Evolutionary conservation across 2,888 invertebrate genomes (phyloP), one percentile per base, ranked within the genome.

Genomic region (Gastracanthus pulcherrimus): DNA sequence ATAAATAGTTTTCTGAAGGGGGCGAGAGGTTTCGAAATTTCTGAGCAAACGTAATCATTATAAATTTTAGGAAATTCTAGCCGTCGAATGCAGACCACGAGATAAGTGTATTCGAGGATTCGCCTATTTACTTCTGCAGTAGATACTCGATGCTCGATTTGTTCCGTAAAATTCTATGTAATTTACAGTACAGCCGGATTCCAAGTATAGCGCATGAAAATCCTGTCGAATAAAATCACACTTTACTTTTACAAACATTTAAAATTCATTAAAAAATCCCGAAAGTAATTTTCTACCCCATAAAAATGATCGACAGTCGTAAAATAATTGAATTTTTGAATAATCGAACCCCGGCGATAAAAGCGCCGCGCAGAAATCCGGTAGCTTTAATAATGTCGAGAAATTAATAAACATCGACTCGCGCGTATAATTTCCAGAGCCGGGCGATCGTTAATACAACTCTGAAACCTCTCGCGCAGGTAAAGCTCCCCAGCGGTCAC

Each of bases 371-470:
- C 29, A 26, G 58, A 29, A 72, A 29, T 72, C 60, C 72, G 45
- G 72, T 72, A 72, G 72, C 72, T 60, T 58, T n/a, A 6, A 31
- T 41, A 60, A 64, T 62, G 23, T 31, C n/a, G 19, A 60, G 45
- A 60, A 74, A 74, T 74, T 58, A 74, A 74, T 74, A 72, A 72
- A 58, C 34, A 23, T 11, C 48, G 48, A 19, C 48, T 48, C 48
- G 16, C 23, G 55, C 26, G 26, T 41, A 41, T 55, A 55, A 9
- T 9, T 19, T 48, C 16, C 19, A 5, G 45, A 45, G n/a, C 19
- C 55, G 26, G 11, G n/a, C n/a, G n/a, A n/a, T n/a, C n/a, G n/a
- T n/a, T n/a, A n/a, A n/a, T n/a, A n/a, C n/a, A n/a, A n/a, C n/a
- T n/a, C n/a, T n/a, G n/a, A n/a, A n/a, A n/a, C n/a, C n/a, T n/a